phyloP scores from a whole-genome alignment of 2,113 vertebrate species.

The Columbina picui region DNA sequence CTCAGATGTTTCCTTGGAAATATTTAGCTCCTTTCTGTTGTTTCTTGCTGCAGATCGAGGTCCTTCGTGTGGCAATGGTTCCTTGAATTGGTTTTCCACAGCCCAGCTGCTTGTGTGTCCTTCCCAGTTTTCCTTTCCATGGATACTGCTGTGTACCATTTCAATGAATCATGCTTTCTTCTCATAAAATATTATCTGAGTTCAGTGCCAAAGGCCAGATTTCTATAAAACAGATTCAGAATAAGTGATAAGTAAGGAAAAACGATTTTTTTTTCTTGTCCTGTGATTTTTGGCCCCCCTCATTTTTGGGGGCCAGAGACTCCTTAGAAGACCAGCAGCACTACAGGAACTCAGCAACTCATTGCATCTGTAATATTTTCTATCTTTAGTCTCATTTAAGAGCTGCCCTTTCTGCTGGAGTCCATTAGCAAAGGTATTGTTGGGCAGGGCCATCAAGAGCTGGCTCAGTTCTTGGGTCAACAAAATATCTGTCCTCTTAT shows the following conservation, averaged over 20 bases:
- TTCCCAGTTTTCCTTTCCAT: conserved; percentile 26
- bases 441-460: neutral
- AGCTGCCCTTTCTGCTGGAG: neutral
- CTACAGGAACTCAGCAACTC: neutral
- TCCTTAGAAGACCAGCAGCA: neutral
- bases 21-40: neutral
- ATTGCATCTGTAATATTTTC: neutral
- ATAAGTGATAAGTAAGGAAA: conserved; percentile 7
- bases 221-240: conserved; percentile 38
- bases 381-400: neutral
- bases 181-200: conserved; percentile 53
- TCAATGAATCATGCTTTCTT: conserved; percentile 38
- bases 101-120: neutral
- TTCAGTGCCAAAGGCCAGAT: neutral
- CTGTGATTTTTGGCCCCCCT: neutral
- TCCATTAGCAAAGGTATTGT: neutral
- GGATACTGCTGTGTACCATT: neutral
- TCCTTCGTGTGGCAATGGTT: neutral
- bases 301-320: neutral
- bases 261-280: neutral
- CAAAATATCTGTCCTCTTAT: neutral
- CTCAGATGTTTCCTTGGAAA: neutral
- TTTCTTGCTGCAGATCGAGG: neutral
- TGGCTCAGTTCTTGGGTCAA: neutral
- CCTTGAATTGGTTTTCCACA: conserved; percentile 11